Conservation (phyloP, 2,797 vertebrate species). For the Melanotaenia trifasciata region DNA sequence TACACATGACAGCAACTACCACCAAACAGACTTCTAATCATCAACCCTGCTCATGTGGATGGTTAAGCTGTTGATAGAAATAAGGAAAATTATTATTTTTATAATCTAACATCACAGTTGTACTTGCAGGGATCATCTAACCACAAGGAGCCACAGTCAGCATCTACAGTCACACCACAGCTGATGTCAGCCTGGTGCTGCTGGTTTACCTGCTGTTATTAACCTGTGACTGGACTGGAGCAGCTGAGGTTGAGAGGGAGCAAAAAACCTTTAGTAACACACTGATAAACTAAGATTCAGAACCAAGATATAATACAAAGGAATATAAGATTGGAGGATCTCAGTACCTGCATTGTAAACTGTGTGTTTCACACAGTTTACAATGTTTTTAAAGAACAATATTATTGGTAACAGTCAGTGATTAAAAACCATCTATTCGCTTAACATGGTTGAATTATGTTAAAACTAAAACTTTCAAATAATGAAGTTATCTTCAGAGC, state of each 20-base stretch:
- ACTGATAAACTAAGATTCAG: neutral
- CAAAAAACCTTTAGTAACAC: conserved; percentile 55
- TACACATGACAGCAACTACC: neutral
- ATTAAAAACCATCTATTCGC: neutral
- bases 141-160: conserved; percentile 20
- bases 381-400: too few relatives aligned
- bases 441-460: too few relatives aligned
- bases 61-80: conserved; percentile 13
- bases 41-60: neutral
- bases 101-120: conserved; percentile 3
- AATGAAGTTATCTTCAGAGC: neutral
- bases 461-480: neutral
- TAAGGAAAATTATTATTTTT: conserved; percentile 9
- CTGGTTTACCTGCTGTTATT: conserved; percentile 82
- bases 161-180: conserved; percentile 54
- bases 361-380: too few relatives aligned
- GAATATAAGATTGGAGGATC: too few relatives aligned
- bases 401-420: neutral
- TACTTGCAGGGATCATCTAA: conserved; percentile 44
- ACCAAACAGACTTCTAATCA: neutral
- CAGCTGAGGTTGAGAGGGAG: conserved; percentile 70
- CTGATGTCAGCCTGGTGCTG: conserved; percentile 15
- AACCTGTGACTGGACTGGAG: conserved; percentile 72
- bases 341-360: too few relatives aligned
- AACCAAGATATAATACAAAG: neutral